phyloP scores from a whole-genome alignment of 2,797 vertebrate genomes.

The Epinephelus malabaricus region DNA sequence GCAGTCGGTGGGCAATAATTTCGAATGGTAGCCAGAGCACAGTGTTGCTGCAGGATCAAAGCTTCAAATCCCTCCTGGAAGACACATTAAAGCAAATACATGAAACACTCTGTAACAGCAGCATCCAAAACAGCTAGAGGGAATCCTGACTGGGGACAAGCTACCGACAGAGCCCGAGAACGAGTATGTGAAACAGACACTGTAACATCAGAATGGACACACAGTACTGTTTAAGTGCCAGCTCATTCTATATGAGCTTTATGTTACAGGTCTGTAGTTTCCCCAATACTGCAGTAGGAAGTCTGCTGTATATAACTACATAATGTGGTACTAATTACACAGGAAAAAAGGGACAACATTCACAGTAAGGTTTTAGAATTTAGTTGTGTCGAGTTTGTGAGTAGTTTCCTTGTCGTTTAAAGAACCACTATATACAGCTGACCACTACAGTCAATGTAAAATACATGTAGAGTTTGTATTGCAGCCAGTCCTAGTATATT shows the following conservation, averaged over 20 bases:
- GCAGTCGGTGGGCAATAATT: constrained; percentile 38
- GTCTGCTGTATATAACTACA: background rate
- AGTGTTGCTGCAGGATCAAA: constrained; percentile 55
- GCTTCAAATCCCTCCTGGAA: constrained; percentile 52
- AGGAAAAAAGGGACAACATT: background rate
- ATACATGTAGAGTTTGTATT: too few relatives aligned
- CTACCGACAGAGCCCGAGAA: background rate
- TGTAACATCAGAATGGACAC: constrained; percentile 6
- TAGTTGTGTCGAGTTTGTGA: background rate
- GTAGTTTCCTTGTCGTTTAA: background rate
- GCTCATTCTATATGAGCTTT: background rate
- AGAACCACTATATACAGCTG: background rate
- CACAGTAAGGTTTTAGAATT: background rate
- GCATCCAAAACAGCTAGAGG: constrained; percentile 26
- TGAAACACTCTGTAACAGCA: constrained; percentile 36
- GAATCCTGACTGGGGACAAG: constrained; percentile 8
- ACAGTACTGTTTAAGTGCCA: background rate
- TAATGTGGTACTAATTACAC: background rate
- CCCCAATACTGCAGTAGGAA: too few relatives aligned
- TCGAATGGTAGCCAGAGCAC: constrained; percentile 41
- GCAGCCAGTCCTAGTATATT: too few relatives aligned
- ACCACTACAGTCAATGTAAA: too few relatives aligned
- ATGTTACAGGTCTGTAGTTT: background rate
- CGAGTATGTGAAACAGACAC: constrained; percentile 16
- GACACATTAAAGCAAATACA: constrained; percentile 55